Percentiles rank a stretch among this genome's conserved stretches.
Conservation (phyloP, 2,113 vertebrate species). For the Sula dactylatra region DNA sequence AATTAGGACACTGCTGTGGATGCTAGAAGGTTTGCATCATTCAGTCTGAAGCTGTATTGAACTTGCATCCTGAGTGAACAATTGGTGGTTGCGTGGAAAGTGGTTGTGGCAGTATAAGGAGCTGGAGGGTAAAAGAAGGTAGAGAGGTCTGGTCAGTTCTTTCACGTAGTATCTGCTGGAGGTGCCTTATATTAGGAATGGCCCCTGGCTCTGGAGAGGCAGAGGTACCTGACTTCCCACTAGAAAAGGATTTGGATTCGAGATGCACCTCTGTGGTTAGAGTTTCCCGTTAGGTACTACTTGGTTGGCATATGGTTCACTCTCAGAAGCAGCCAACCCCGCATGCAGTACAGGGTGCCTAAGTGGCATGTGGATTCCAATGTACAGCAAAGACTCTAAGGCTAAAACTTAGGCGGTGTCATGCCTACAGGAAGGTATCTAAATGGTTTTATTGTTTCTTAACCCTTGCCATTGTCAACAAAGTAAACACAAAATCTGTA, state of each 20-base stretch:
- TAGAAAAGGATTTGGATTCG: background rate
- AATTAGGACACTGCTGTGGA: background rate
- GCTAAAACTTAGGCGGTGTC: background rate
- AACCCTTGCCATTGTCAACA: background rate
- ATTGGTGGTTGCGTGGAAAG: background rate
- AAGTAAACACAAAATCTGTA: background rate
- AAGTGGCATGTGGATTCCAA: background rate
- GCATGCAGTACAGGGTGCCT: background rate
- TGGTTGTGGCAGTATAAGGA: background rate
- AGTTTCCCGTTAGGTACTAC: background rate
- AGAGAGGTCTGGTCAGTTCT: background rate
- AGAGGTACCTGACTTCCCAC: background rate
- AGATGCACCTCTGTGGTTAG: background rate
- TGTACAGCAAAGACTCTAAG: background rate
- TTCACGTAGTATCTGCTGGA: background rate
- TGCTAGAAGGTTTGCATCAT: background rate
- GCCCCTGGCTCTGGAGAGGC: background rate
- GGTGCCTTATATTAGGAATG: background rate
- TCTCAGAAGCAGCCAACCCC: background rate
- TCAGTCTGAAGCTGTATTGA: background rate
- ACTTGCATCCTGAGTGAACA: background rate
- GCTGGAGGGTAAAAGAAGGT: background rate
- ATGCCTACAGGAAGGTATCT: background rate
- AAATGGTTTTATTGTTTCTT: background rate
- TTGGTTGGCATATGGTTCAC: rapidly evolving